phyloP scores from a whole-genome alignment of 2,888 invertebrate genomes.

The Dryadula phaetusa region DNA sequence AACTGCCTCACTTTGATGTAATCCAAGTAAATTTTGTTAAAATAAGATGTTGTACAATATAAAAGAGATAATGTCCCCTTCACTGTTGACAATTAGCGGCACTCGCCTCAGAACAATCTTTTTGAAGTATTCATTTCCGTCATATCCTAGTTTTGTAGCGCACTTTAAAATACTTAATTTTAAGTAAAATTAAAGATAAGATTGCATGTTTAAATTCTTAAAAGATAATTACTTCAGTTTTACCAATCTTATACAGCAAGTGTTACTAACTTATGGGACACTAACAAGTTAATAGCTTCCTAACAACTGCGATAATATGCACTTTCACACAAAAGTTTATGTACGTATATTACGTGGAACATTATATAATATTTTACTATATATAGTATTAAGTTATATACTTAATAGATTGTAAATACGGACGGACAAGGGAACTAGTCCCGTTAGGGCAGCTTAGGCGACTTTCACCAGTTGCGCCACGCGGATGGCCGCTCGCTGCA shows the following conservation, averaged over 20 bases:
- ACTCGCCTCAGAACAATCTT: neutral
- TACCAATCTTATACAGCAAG: too few species aligned
- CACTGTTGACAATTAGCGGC: neutral
- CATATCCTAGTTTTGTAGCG: too few species aligned
- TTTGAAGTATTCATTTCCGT: neutral
- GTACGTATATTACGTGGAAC: neutral
- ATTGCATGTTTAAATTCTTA: too few species aligned
- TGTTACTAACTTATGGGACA: too few species aligned
- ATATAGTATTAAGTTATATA: neutral
- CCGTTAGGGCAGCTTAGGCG: conserved; percentile 24
- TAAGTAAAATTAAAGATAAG: too few species aligned
- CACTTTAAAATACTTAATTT: too few species aligned
- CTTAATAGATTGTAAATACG: neutral
- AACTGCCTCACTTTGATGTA: neutral
- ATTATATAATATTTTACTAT: conserved; percentile 6
- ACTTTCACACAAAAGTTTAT: neutral
- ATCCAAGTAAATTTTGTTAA: neutral
- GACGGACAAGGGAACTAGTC: neutral
- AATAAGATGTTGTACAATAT: conserved; percentile 7
- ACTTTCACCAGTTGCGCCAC: conserved; percentile 37
- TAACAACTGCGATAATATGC: neutral
- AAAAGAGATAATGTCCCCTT: neutral
- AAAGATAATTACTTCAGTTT: too few species aligned
- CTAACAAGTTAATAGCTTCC: neutral
- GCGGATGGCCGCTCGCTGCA: conserved; percentile 34